Conservation (phyloP, 2,888 invertebrate genomes). For the Galerucella calmariensis region DNA sequence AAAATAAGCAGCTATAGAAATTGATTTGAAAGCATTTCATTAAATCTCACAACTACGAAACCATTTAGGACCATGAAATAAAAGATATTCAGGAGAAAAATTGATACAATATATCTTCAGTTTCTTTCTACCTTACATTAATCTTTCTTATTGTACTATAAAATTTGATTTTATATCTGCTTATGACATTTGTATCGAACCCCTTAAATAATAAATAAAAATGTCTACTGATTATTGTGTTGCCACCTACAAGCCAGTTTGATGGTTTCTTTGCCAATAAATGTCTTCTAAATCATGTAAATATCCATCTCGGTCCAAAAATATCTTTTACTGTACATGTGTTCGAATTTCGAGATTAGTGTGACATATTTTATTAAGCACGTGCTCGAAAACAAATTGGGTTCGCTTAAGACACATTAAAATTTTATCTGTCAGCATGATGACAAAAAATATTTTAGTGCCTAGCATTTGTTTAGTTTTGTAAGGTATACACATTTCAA, state of each 20-base stretch:
- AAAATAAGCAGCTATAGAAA: too few species aligned
- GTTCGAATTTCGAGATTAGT: conserved; percentile 34
- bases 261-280: conserved; percentile 27
- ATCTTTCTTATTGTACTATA: background rate
- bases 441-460: conserved; percentile 32
- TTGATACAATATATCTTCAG: background rate
- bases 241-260: conserved; percentile 26
- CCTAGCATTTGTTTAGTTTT: conserved; percentile 23
- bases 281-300: conserved; percentile 33
- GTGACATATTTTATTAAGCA: conserved; percentile 33
- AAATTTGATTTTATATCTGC: background rate
- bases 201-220: background rate
- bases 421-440: conserved; percentile 32
- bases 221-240: conserved; percentile 16
- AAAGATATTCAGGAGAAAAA: too few species aligned
- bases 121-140: background rate
- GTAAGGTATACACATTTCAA: conserved; percentile 24
- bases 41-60: too few species aligned
- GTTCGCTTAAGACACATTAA: conserved; percentile 30
- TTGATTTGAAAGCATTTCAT: too few species aligned
- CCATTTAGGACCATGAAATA: too few species aligned
- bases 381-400: conserved; percentile 32
- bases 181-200: conserved; percentile 1
- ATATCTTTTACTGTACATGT: conserved; percentile 33
- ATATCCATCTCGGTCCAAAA: conserved; percentile 29